Evolutionary conservation across 53 echinoderm and acorn worm genomes (phyloP).

Genomic region (Paracentrotus lividus): DNA sequence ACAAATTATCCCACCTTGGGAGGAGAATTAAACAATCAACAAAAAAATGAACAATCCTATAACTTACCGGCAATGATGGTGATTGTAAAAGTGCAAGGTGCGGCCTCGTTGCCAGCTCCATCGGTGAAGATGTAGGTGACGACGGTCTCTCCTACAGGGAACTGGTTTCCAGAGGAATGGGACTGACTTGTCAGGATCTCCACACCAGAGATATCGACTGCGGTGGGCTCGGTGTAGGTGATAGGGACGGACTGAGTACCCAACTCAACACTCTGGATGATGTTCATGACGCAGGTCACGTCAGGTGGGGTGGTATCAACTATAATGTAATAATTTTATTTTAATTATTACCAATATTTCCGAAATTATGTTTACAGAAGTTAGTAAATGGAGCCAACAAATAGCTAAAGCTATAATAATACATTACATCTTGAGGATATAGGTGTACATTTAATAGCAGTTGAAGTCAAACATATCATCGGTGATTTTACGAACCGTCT

Average conservation of each 20-base stretch:
- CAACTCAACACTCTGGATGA: constrained; percentile 72
- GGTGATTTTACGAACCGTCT: too few relatives aligned
- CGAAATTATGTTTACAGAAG: too few relatives aligned
- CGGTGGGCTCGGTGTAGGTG: constrained; percentile 76
- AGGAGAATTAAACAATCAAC: not conserved
- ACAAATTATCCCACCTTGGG: not conserved
- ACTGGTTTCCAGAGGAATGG: constrained; percentile 36
- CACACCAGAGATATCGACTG: constrained; percentile 78
- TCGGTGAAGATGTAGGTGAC: constrained; percentile 80
- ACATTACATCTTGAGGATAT: too few relatives aligned
- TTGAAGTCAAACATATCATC: too few relatives aligned
- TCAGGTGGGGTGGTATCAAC: constrained; percentile 69
- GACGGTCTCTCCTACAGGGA: constrained; percentile 66
- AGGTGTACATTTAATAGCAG: too few relatives aligned
- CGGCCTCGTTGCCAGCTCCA: constrained; percentile 67
- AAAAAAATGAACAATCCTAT: too few relatives aligned
- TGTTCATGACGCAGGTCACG: constrained; percentile 41
- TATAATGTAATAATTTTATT: not conserved
- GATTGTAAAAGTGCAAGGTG: constrained; percentile 20
- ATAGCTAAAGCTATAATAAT: too few relatives aligned
- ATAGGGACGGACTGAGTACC: constrained; percentile 48
- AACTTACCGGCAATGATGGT: constrained; percentile 1
- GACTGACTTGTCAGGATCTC: constrained; percentile 40
- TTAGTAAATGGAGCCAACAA: too few relatives aligned
- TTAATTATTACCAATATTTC: too few relatives aligned